Conservation (phyloP, 2,113 vertebrate species). For the Pterophyllum scalare region DNA sequence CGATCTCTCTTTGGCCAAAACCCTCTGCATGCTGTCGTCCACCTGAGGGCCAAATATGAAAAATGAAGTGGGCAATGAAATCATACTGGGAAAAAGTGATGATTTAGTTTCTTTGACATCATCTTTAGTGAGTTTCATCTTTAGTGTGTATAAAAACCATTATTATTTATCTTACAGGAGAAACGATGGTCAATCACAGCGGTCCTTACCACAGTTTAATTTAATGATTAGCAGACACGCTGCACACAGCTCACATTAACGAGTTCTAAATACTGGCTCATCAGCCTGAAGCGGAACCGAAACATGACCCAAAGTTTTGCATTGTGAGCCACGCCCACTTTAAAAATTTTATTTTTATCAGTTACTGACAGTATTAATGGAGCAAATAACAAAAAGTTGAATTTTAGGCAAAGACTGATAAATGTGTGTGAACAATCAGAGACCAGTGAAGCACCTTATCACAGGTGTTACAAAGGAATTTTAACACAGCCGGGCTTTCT, state of each 20-base stretch:
- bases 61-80: not conserved
- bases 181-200: not conserved
- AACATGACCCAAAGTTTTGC: not conserved
- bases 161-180: no score
- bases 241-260: not conserved
- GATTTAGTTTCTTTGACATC: not conserved
- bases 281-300: not conserved
- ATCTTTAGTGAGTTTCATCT: fast-evolving
- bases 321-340: not conserved
- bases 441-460: no score
- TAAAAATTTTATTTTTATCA: not conserved
- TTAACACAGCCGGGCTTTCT: no score
- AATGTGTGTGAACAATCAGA: no score
- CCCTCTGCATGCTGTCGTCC: constrained; percentile 85
- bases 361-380: no score
- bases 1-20: constrained; percentile 82
- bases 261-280: not conserved
- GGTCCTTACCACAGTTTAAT: not conserved
- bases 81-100: not conserved
- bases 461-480: no score
- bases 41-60: constrained; percentile 73
- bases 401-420: no score
- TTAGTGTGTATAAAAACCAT: not conserved
- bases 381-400: not conserved
- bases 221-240: not conserved